Conservation (phyloP, 2,797 vertebrate species). For the Tamandua tetradactyla region DNA sequence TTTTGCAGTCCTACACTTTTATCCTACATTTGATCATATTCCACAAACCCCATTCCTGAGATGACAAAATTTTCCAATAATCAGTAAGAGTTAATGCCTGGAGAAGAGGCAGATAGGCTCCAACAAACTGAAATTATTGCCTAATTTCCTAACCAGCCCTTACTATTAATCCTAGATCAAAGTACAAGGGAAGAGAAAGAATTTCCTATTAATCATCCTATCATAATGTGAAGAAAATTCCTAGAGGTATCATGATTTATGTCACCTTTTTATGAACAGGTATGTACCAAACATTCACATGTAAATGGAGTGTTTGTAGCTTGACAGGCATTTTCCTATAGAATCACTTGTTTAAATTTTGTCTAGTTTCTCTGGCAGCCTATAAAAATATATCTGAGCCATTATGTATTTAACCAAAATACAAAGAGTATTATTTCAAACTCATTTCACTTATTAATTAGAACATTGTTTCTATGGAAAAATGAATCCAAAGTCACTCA, state of each 20-base stretch:
- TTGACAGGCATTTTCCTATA: not conserved
- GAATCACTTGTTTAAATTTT: not conserved
- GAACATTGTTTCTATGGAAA: not conserved
- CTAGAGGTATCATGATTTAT: not conserved
- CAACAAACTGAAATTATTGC: not conserved
- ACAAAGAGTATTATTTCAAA: not conserved
- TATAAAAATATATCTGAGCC: conserved; percentile 41
- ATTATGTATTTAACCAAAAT: not conserved
- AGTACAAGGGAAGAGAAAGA: not conserved
- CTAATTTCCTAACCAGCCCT: not conserved
- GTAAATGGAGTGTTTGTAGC: not conserved
- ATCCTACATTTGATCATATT: not conserved
- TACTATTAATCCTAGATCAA: not conserved
- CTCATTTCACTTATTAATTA: conserved; percentile 34
- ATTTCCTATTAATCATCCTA: not conserved
- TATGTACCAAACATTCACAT: not conserved
- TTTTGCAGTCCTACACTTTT: not conserved
- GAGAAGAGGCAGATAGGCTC: not conserved
- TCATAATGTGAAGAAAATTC: conserved; percentile 20
- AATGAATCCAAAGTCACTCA: not conserved
- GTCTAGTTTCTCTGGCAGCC: not conserved
- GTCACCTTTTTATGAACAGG: not conserved
- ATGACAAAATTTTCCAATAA: not conserved
- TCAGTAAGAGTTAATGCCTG: not conserved
- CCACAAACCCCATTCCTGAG: not conserved